phyloP scores from a whole-genome alignment of 2,113 vertebrate species.

The Apodemus sylvaticus region DNA sequence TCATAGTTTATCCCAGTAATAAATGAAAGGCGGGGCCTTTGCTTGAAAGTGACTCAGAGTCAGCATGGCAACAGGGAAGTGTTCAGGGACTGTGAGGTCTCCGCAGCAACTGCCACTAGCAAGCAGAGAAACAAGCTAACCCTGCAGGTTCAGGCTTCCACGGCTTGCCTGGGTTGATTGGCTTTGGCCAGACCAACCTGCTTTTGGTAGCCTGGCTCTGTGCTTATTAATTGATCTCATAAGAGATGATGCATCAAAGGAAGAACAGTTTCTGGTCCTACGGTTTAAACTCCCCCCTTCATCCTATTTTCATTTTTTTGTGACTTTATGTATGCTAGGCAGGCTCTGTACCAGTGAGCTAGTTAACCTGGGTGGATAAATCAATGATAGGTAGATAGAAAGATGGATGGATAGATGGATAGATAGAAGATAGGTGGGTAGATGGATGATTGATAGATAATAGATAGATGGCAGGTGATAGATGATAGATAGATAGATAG shows the following conservation, averaged over 20 bases:
- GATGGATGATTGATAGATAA: neutral
- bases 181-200: neutral
- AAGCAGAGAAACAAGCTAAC: accelerated
- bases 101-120: too few species aligned
- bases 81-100: accelerated
- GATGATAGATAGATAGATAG: too few species aligned
- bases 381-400: neutral
- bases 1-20: neutral
- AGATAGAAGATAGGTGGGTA: too few species aligned
- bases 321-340: neutral
- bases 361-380: neutral
- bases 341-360: neutral
- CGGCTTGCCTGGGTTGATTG: accelerated
- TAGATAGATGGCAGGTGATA: too few species aligned
- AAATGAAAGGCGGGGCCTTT: neutral
- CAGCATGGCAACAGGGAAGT: neutral
- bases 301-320: neutral
- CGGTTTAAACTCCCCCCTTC: neutral
- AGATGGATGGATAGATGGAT: neutral
- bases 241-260: neutral
- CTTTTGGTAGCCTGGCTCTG: neutral
- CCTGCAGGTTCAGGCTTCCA: accelerated
- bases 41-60: neutral
- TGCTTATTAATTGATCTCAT: neutral
- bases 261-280: neutral